These are phyloP conservation scores for Rallus limicola DNA, from an alignment of 2,113 vertebrate genomes.

Conservation along the genomic window DNA sequence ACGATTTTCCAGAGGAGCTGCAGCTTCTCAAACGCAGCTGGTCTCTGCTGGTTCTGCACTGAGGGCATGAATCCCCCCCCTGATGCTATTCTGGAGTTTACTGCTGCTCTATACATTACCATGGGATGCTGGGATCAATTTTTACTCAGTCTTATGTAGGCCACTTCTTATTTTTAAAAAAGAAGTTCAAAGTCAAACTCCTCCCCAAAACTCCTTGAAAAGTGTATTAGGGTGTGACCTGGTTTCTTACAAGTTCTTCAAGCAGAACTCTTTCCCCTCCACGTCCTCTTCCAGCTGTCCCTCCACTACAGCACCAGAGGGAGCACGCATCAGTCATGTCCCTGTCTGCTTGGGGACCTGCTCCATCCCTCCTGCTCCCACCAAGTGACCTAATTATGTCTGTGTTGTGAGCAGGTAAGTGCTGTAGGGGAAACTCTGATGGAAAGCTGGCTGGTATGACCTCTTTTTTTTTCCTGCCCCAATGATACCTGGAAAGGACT, in stretches of 20 bases:
- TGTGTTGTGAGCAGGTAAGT: background rate
- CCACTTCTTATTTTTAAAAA: conserved; percentile 52
- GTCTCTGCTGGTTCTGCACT: background rate
- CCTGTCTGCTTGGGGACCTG: background rate
- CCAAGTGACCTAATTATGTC: background rate
- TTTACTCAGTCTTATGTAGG: conserved; percentile 31
- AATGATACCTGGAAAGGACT: background rate
- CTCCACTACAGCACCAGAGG: background rate
- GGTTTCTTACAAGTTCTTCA: background rate
- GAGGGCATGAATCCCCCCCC: conserved; percentile 8
- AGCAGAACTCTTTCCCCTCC: background rate
- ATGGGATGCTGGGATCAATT: background rate
- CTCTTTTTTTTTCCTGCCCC: background rate
- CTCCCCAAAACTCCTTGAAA: conserved; percentile 26
- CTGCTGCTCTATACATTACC: conserved; percentile 11
- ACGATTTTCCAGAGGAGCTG: background rate
- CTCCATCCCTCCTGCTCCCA: background rate
- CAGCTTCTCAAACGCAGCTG: background rate
- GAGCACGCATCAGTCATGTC: background rate
- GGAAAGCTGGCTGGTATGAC: background rate
- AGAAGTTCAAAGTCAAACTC: conserved; percentile 37
- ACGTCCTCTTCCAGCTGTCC: background rate
- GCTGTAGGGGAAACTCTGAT: background rate
- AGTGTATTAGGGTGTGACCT: conserved; percentile 8
- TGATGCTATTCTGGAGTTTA: conserved; percentile 33